Percentiles rank a stretch among this genome's conserved stretches.
Evolutionary conservation across 2,797 vertebrate genomes (phyloP).

Genomic region (Acrocephalus scirpaceus): DNA sequence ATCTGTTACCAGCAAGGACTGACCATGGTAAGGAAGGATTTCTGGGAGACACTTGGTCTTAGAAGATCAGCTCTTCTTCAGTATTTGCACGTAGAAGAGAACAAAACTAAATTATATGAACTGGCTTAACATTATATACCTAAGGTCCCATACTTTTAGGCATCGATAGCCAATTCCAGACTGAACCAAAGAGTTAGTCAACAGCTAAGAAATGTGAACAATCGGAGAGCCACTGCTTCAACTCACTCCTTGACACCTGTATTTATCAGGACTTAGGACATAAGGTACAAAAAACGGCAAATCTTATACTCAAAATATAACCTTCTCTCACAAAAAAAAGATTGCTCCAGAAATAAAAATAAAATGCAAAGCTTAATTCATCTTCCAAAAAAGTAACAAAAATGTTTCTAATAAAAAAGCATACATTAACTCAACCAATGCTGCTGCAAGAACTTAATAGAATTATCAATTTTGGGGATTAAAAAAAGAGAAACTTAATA

Average conservation of each 20-base stretch:
- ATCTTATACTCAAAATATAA: not conserved
- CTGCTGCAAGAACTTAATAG: not conserved
- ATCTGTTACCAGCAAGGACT: not conserved
- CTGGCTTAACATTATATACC: not conserved
- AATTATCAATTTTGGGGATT: not conserved
- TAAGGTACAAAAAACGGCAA: not conserved
- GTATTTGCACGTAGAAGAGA: not conserved
- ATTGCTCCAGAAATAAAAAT: not conserved
- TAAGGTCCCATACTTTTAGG: not conserved
- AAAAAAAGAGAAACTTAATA: not conserved
- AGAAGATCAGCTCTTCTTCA: not conserved
- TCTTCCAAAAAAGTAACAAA: not conserved
- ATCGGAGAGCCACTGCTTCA: not conserved
- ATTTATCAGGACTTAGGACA: not conserved
- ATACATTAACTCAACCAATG: not conserved
- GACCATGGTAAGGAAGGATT: not conserved
- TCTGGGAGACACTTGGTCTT: not conserved
- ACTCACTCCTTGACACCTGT: accelerated
- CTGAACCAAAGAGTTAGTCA: not conserved
- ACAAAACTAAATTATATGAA: not conserved
- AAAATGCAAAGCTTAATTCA: not conserved
- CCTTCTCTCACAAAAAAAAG: not conserved
- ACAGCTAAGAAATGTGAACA: not conserved
- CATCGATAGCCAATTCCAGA: not conserved
- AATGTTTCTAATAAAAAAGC: not conserved